Evolutionary conservation across 2,797 vertebrate species (phyloP).

Genomic region (Mormyrus proboscirostris): DNA sequence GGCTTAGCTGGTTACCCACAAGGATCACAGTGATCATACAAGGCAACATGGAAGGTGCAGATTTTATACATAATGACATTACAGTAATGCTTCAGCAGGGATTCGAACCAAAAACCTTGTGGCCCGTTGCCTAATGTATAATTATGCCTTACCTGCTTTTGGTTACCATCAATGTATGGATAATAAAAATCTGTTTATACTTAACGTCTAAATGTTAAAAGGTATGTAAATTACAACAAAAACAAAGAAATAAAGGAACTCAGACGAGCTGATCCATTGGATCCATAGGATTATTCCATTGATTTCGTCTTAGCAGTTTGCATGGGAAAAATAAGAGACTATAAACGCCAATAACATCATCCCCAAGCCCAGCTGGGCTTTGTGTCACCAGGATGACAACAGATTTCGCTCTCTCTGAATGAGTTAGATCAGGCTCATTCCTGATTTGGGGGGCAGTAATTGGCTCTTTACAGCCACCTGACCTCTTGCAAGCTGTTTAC

Average conservation of each 20-base stretch:
- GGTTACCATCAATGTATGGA: neutral
- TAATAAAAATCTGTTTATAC: neutral
- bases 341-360: neutral
- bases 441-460: conserved; percentile 36
- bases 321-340: neutral
- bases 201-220: neutral
- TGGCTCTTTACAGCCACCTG: conserved; percentile 43
- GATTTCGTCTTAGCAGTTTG: neutral
- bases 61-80: neutral
- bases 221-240: neutral
- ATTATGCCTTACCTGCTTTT: neutral
- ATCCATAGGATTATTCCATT: too few species aligned
- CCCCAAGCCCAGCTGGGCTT: neutral
- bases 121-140: neutral
- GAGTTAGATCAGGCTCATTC: neutral
- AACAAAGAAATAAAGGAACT: neutral
- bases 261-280: neutral
- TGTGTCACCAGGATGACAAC: neutral
- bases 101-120: neutral
- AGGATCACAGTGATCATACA: neutral
- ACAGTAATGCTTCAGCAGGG: neutral
- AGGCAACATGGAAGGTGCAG: neutral
- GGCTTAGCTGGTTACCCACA: neutral
- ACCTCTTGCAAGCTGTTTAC: conserved; percentile 32
- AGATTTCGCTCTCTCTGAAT: neutral